These are phyloP conservation scores for Cylloceria caligata DNA, from an alignment of 2,888 invertebrate genomes.

Conservation along the genomic window DNA sequence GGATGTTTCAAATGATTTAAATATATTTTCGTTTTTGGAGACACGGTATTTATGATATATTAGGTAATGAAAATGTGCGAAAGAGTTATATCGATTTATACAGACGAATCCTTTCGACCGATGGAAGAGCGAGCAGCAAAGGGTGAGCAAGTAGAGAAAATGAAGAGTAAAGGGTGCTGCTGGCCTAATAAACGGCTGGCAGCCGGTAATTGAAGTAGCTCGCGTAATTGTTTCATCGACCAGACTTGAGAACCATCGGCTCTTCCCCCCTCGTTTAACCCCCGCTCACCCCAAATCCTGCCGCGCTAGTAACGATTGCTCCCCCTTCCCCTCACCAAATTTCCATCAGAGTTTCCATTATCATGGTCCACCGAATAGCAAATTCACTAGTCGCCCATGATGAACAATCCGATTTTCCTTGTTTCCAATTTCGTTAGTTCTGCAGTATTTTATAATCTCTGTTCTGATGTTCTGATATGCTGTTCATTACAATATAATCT, in stretches of 20 bases:
- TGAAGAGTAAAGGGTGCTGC: slow-evolving; percentile 7
- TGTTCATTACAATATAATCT: no score
- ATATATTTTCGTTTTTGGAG: no score
- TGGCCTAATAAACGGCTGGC: slow-evolving; percentile 28
- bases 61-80: no score
- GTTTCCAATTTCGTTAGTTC: background rate
- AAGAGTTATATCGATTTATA: background rate
- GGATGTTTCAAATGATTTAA: no score
- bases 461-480: no score
- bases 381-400: slow-evolving; percentile 9
- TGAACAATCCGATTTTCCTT: slow-evolving; percentile 5
- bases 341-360: slow-evolving; percentile 6
- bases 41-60: no score
- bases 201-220: slow-evolving; percentile 38
- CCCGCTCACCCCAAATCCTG: background rate
- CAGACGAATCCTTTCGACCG: slow-evolving; percentile 3
- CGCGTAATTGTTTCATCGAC: slow-evolving; percentile 43
- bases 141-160: no score
- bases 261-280: slow-evolving; percentile 3
- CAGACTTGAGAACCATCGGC: slow-evolving; percentile 17
- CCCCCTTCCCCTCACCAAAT: slow-evolving; percentile 15
- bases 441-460: background rate
- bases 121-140: background rate
- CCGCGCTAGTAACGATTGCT: no score
- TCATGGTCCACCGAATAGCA: slow-evolving; percentile 11